Conservation (phyloP, 2,113 vertebrate genomes). For the Orcinus orca region DNA sequence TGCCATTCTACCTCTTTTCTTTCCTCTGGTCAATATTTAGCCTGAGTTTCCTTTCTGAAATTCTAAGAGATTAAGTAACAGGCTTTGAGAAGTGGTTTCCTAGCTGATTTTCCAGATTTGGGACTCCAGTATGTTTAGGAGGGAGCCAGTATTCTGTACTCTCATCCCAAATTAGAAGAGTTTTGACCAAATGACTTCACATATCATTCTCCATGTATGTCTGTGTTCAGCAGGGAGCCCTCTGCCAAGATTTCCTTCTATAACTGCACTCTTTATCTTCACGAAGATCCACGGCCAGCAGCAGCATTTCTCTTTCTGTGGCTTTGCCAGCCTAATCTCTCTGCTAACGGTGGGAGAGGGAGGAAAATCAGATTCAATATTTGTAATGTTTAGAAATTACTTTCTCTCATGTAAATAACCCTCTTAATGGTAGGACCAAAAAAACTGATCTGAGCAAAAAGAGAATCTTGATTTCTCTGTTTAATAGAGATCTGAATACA, state of each 20-base stretch:
- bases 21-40: neutral
- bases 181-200: neutral
- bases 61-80: neutral
- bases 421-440: conserved; percentile 52
- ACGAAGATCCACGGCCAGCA: neutral
- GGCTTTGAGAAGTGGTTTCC: neutral
- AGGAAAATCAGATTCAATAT: conserved; percentile 48
- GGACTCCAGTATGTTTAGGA: neutral
- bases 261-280: neutral
- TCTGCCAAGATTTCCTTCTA: neutral
- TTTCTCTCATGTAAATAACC: conserved; percentile 51
- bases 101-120: neutral
- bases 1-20: neutral
- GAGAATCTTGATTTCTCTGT: conserved; percentile 50
- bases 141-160: neutral
- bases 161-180: neutral
- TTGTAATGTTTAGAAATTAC: conserved; percentile 58
- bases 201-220: neutral
- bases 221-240: neutral
- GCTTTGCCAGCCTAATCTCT: neutral
- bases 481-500: conserved; percentile 61
- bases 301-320: neutral
- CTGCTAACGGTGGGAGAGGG: neutral
- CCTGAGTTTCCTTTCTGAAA: neutral
- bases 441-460: conserved; percentile 58